A percentile compares a stretch with the other conserved stretches of the same genome.
Evolutionary conservation across 2,113 vertebrate genomes (phyloP).

Genomic region (Malurus cyaneus): DNA sequence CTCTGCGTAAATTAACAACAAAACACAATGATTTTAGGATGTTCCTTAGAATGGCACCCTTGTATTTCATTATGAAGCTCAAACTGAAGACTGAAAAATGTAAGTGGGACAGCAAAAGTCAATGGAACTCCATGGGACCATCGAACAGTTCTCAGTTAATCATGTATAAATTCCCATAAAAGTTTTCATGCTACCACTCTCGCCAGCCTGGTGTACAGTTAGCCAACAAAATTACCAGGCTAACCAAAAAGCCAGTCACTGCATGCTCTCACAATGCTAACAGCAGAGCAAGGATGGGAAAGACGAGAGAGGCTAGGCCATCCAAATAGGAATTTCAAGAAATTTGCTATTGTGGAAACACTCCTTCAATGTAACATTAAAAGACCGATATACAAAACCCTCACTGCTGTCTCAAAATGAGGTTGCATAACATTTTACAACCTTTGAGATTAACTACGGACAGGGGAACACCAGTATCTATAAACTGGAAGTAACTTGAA

Average conservation of each 20-base stretch:
- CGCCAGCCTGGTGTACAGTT: background rate
- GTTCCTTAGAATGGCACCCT: background rate
- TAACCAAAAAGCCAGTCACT: background rate
- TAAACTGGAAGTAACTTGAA: background rate
- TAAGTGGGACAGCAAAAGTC: background rate
- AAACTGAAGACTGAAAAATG: background rate
- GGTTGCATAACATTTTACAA: background rate
- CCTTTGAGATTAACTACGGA: background rate
- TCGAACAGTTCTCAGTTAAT: background rate
- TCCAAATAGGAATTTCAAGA: background rate
- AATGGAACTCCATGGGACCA: background rate
- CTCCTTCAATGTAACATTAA: rapidly evolving
- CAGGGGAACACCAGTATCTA: background rate
- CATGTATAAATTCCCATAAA: background rate
- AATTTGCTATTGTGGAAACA: background rate
- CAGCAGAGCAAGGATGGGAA: background rate
- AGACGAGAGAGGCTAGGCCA: background rate
- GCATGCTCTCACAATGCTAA: background rate
- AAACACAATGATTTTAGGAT: background rate
- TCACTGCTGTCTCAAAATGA: background rate
- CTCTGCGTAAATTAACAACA: background rate
- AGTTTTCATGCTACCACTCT: background rate
- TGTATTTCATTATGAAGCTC: background rate
- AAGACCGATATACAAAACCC: background rate
- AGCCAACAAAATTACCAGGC: background rate